Base-by-base conservation (phyloP, 2,797 vertebrate species). In the Liparis tanakae region DNA sequence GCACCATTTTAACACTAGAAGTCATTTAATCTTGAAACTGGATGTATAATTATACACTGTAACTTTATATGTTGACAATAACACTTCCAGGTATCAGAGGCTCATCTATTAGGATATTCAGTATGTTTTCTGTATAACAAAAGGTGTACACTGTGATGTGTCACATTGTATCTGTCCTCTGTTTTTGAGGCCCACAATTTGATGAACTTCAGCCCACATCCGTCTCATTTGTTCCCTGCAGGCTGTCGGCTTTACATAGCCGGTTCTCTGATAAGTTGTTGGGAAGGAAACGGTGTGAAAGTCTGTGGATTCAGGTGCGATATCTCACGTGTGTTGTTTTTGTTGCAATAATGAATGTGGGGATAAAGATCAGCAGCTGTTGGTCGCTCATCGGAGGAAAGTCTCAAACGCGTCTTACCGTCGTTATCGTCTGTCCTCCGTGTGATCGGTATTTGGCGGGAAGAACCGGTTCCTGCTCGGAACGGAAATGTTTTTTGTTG, bases 401-500 rank as follows among this genome's bases (percentile, higher is more conserved):
- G 5, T 73, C 25, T 76, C 70, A 33, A 12, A 72, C 41, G 22
- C 62, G 72, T 46, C 61, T 80, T 70, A 30, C 51, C 41, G 56
- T 79, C 55, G 37, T 67, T 60, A 55, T 57, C n/a, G 6, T 46
- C 46, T 66, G 18, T 65, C 30, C 30, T 67, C 33, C 48, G 55
- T 70, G 33, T 58, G 36, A 76, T 79, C 37, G 7, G 70, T 34
- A 51, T 63, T 70, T 76, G 50, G 33, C 51, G 13, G 20, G 43
- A 18, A 80, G 55, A 83, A 83, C 80, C 57, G 59, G 51, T 68
- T 65, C 66, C 48, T 15, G 25, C 20, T 53, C 53, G 48, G 69
- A 69, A 43, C 51, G 66, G 60, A 68, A 57, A 9, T 69, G 54
- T 36, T 65, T 78, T 79, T 74, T 74, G 68, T 79, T 80, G 56